Evolutionary conservation across 2,888 invertebrate species (phyloP), one percentile per base, ranked within the genome.

Genomic region (Agrilus biguttatus): DNA sequence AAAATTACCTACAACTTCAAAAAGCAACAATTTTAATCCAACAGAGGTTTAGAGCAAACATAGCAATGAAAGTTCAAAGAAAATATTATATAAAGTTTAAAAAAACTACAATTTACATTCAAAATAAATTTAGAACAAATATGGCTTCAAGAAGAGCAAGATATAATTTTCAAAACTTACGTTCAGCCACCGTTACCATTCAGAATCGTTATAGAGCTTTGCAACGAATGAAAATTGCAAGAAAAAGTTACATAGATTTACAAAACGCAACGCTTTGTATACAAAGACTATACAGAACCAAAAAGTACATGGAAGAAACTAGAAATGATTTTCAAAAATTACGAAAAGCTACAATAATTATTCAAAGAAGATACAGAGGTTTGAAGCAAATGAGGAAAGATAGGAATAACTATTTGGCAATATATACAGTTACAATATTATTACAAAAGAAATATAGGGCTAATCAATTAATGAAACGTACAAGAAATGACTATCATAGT

Each of bases 161-260:
- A 7, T 4, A 28, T 32, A 14, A 41, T 38, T 48, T 44, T 38
- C 41, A 53, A 21, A 42, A 14, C 8, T 41, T 55, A 8, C 45
- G 45, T n/a, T 28, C 10, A 28, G 60, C 67, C 5, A 64, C 63
- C 43, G 50, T 61, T 14, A 47, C 47, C 7, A 59, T 73, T 36
- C 74, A 74, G 54, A 62, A 58, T 41, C 53, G 54, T 5, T 73
- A 62, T 48, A 64, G 68, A 51, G 67, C 67, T 10, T 68, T 62
- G 44, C 49, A 63, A 17, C 42, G 60, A 6, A 70, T 69, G 68
- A 66, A 54, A 53, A 47, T 44, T 8, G 59, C 69, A 44, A 62
- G 66, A 53, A 50, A 53, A 1, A 48, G 36, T 10, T 54, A 46
- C 38, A 33, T 44, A 37, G 48, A 47, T 23, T 43, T 51, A 5